phyloP scores from a whole-genome alignment of 2,888 invertebrate species.

The Plebejus argus region DNA sequence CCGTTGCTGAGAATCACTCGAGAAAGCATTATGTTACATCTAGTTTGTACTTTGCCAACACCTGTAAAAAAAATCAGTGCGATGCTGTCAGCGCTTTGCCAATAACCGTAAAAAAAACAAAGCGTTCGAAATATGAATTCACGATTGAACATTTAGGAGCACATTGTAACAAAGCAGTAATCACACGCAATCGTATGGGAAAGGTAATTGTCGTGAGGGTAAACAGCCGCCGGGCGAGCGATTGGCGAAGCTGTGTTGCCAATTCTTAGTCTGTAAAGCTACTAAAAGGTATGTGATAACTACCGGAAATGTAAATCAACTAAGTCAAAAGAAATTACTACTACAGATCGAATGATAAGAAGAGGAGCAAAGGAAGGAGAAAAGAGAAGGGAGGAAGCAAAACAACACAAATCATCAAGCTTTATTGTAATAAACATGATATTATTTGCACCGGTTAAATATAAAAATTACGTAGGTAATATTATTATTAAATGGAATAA shows the following conservation, averaged over 20 bases:
- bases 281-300: background rate
- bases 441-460: too few species aligned
- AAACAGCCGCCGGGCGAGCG: conserved; percentile 70
- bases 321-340: too few species aligned
- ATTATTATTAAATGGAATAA: too few species aligned
- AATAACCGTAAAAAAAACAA: conserved; percentile 10
- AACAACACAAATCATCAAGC: too few species aligned
- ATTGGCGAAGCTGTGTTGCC: background rate
- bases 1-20: too few species aligned
- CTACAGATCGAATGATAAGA: too few species aligned
- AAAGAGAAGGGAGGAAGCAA: too few species aligned
- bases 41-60: background rate
- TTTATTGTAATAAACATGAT: too few species aligned
- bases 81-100: background rate
- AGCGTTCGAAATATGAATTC: conserved; percentile 29
- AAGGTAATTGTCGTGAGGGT: conserved; percentile 57
- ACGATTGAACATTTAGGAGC: conserved; percentile 26
- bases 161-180: conserved; percentile 32
- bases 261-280: background rate
- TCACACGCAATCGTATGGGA: conserved; percentile 32
- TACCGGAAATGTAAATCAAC: background rate
- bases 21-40: too few species aligned
- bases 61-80: background rate
- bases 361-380: too few species aligned
- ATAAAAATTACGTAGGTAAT: too few species aligned